These are phyloP conservation scores for Adela reaumurella DNA, from an alignment of 2,888 invertebrate genomes.

Conservation along the genomic window DNA sequence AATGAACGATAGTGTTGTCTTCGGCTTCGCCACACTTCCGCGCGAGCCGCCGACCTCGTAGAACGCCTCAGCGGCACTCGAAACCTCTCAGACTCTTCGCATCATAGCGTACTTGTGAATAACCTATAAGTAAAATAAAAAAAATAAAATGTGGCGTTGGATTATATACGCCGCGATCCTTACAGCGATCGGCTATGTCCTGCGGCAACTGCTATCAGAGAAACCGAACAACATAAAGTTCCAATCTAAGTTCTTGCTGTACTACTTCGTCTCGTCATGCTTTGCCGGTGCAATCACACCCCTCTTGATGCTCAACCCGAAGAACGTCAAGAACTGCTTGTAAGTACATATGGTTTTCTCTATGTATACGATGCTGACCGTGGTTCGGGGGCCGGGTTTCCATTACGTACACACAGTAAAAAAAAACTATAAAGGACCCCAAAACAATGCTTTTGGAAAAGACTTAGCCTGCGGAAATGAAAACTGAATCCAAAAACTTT, in stretches of 20 bases:
- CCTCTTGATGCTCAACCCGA: slow-evolving; percentile 48
- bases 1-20: too few relatives aligned
- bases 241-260: slow-evolving; percentile 46
- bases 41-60: not conserved
- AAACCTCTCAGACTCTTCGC: too few relatives aligned
- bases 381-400: too few relatives aligned
- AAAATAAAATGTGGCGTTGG: slow-evolving; percentile 40
- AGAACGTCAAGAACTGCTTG: slow-evolving; percentile 51
- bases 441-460: too few relatives aligned
- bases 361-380: not conserved
- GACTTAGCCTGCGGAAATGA: too few relatives aligned
- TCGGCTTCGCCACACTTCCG: not conserved
- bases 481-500: too few relatives aligned
- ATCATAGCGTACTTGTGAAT: too few relatives aligned
- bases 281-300: slow-evolving; percentile 40
- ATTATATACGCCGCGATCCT: slow-evolving; percentile 34
- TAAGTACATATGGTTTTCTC: slow-evolving; percentile 29
- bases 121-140: too few relatives aligned
- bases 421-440: too few relatives aligned
- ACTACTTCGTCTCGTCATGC: slow-evolving; percentile 41
- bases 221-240: slow-evolving; percentile 50
- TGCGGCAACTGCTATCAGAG: slow-evolving; percentile 47
- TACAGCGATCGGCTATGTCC: slow-evolving; percentile 33
- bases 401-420: too few relatives aligned
- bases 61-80: too few relatives aligned